Conservation (phyloP, 2,888 invertebrate genomes). For the Brachycybe producta region DNA sequence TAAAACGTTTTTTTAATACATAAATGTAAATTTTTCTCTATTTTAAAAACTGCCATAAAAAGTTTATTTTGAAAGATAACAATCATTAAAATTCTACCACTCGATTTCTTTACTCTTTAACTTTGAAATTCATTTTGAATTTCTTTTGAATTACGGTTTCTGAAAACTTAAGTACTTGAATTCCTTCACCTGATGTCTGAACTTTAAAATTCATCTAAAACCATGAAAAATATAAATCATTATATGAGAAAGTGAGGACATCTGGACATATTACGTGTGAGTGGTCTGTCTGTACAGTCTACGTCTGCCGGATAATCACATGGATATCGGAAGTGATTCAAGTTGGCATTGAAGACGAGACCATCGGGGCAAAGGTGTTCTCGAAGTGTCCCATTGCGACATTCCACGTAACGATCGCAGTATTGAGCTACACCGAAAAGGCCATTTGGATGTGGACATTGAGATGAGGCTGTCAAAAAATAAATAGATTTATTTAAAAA, state of each 20-base stretch:
- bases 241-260: too few species aligned
- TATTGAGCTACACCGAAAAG: conserved; percentile 73
- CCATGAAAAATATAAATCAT: too few species aligned
- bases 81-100: too few species aligned
- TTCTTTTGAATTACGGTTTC: too few species aligned
- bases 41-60: too few species aligned
- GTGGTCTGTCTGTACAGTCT: conserved; percentile 54
- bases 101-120: too few species aligned
- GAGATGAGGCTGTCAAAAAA: conserved; percentile 7
- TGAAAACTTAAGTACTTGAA: too few species aligned
- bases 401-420: conserved; percentile 79
- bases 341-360: conserved; percentile 60
- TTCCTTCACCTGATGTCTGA: too few species aligned
- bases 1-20: background rate
- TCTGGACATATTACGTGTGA: conserved; percentile 53
- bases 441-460: conserved; percentile 65
- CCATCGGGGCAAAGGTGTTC: conserved; percentile 78
- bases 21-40: too few species aligned
- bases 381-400: conserved; percentile 54
- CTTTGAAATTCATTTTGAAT: too few species aligned
- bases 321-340: conserved; percentile 43
- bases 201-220: too few species aligned
- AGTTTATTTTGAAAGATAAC: too few species aligned
- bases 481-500: background rate
- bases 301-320: conserved; percentile 76